A percentile compares a stretch with the other conserved stretches of the same genome.
phyloP scores from a whole-genome alignment of 2,113 vertebrate genomes.

The Fregata magnificens region DNA sequence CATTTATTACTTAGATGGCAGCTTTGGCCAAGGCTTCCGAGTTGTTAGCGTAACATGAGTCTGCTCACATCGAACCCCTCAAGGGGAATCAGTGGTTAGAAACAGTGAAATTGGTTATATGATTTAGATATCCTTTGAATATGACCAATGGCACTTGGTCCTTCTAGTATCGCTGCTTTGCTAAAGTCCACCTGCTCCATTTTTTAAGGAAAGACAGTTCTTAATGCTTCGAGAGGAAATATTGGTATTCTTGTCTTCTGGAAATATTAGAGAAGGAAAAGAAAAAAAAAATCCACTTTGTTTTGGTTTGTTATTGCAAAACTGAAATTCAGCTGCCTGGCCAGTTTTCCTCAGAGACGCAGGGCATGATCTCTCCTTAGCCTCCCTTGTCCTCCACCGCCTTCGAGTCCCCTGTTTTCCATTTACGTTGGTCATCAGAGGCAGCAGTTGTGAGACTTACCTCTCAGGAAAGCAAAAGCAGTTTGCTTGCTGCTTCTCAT shows the following conservation, averaged over 20 bases:
- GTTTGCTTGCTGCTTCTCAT: background rate
- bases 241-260: background rate
- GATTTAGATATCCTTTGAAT: background rate
- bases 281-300: background rate
- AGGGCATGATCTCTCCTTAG: background rate
- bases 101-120: background rate
- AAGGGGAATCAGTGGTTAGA: background rate
- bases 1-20: background rate
- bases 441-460: background rate
- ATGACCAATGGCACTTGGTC: background rate
- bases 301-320: background rate
- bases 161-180: background rate
- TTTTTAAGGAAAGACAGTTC: background rate
- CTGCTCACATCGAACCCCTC: background rate
- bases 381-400: fast-evolving
- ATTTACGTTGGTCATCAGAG: background rate
- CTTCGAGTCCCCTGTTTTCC: background rate
- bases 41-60: background rate
- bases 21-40: background rate
- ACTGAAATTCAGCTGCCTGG: background rate
- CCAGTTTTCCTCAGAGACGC: background rate
- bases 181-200: background rate
- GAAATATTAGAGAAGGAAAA: background rate
- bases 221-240: background rate
- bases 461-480: background rate